Base-by-base conservation (phyloP, 2,888 invertebrate genomes). In the Strigamia transsilvanica region DNA sequence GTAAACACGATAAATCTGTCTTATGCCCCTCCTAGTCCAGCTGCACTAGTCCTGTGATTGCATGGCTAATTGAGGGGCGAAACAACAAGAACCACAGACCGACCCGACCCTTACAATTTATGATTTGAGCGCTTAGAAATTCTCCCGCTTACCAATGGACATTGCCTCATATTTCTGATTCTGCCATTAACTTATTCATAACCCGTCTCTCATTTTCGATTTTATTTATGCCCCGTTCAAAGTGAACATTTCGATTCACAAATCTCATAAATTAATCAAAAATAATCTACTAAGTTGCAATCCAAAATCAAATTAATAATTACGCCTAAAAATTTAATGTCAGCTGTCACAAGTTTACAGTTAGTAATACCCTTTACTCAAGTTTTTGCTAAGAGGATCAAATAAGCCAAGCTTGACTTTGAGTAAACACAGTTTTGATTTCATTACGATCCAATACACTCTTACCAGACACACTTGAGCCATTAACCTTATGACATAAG, bases 1-100 rank as follows among this genome's bases (percentile, higher is more conserved):
- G 66, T 66, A 66, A 66, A 66, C 66, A 66, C 66, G 66, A 66
- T 66, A 66, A 66, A 66, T 66, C 66, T 66, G 66, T 66, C 66
- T 66, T 66, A 66, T 23, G 66, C 66, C 66, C 66, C 66, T 66
- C 66, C 66, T 66, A 51, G 66, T 66, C 66, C 66, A 66, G 66
- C 66, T 66, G 66, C 66, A 66, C 66, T 9, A 66, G 66, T 66
- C 66, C 66, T 66, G 27, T 66, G 66, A 66, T 66, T 66, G 66
- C 66, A 66, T 66, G 66, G 66, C 66, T 66, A 66, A 66, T 66
- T 66, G 66, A 66, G 66, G 27, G 66, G 66, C 66, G 66, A 66
- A 66, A 66, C 66, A 66, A 66, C 66, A 66, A 66, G 66, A 66
- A 66, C 66, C 66, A 66, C 66, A 66, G 66, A 23, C 66, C 66